Conservation (phyloP, 2,888 invertebrate species). For the Leptopterna dolabrata region DNA sequence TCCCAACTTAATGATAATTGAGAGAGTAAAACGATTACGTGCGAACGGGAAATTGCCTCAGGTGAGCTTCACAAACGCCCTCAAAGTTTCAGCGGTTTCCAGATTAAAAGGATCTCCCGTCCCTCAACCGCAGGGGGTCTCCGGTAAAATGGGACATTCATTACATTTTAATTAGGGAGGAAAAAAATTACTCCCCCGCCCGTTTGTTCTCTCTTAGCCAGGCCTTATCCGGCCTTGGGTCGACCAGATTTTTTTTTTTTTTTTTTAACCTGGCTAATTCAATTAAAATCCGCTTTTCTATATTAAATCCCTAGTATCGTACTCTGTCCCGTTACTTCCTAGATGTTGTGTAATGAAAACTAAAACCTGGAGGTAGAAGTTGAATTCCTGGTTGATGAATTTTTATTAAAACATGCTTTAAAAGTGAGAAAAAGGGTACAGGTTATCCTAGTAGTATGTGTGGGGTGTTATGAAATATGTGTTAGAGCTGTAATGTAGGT, state of each 20-base stretch:
- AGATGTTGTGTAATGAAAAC: neutral
- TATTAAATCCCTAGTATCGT: neutral
- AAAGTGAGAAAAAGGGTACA: no score
- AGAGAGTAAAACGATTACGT: no score
- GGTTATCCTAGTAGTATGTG: no score
- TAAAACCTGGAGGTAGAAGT: neutral
- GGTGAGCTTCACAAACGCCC: neutral
- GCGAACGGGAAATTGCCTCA: neutral
- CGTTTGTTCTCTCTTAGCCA: neutral
- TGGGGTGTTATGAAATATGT: no score
- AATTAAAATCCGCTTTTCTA: neutral
- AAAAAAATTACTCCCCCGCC: neutral
- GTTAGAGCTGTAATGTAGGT: no score
- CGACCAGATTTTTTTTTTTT: neutral
- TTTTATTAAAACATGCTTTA: no score
- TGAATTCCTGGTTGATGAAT: neutral
- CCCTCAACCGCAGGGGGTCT: neutral
- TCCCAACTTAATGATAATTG: no score
- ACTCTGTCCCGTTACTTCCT: neutral
- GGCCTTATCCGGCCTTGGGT: neutral
- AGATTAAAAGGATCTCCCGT: neutral
- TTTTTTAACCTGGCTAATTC: neutral
- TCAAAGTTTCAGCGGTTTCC: neutral
- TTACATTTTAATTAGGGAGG: constrained; percentile 6
- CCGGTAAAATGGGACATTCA: neutral